These are phyloP conservation scores for Aplodontia rufa DNA, from an alignment of 2,113 vertebrate genomes.

Conservation along the genomic window DNA sequence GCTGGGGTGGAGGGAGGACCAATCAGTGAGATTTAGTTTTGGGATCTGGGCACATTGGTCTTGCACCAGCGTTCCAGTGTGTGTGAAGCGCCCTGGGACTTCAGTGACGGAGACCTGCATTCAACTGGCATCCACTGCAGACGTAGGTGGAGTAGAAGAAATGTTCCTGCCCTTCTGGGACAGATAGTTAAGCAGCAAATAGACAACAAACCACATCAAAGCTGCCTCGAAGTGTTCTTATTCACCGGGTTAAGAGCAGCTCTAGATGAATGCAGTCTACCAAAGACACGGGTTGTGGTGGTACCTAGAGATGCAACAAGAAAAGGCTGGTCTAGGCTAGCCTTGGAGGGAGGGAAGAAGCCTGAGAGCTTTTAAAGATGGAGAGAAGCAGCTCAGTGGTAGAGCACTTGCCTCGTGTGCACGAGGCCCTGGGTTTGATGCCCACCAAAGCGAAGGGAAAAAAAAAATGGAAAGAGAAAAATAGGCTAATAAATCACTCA, in stretches of 20 bases:
- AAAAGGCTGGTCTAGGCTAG: background rate
- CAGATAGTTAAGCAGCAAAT: background rate
- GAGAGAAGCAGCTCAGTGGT: background rate
- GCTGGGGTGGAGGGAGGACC: background rate
- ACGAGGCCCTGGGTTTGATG: background rate
- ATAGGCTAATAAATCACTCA: slow-evolving; percentile 5
- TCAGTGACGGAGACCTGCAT: background rate
- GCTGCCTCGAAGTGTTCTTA: background rate
- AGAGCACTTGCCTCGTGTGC: too few relatives aligned
- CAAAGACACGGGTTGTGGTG: background rate
- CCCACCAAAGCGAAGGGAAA: background rate
- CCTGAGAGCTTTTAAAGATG: too few relatives aligned
- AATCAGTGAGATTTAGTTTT: background rate
- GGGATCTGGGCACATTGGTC: background rate
- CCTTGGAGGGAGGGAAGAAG: too few relatives aligned
- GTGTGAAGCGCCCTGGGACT: background rate
- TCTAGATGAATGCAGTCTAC: background rate
- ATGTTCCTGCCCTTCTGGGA: background rate
- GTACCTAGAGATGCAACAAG: background rate
- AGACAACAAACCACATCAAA: background rate
- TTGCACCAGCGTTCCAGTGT: too few relatives aligned
- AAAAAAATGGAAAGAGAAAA: slow-evolving; percentile 6
- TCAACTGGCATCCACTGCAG: background rate
- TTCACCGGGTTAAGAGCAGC: background rate
- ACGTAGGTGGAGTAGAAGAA: background rate